Conservation (phyloP, 1,140 invertebrate genomes). For the Meteorus sp. region DNA sequence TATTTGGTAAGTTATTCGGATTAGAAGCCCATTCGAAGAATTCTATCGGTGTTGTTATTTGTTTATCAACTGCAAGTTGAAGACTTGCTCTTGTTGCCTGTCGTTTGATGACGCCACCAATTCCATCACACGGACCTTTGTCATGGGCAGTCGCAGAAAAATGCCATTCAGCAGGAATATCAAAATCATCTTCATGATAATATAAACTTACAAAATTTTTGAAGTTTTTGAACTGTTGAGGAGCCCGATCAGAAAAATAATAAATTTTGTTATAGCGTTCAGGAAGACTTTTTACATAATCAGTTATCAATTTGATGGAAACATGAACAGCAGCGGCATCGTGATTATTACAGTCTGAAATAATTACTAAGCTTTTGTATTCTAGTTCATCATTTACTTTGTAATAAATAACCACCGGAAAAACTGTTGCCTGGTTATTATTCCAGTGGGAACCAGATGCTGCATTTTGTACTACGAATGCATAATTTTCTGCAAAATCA, state of each 20-base stretch:
- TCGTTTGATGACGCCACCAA: neutral
- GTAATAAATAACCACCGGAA: neutral
- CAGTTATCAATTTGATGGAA: neutral
- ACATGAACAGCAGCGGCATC: conserved; percentile 2
- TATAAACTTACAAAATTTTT: neutral
- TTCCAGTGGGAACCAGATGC: conserved; percentile 9
- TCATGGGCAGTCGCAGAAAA: conserved; percentile 2
- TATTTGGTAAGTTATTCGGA: conserved; percentile 1
- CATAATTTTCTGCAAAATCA: conserved; percentile 13
- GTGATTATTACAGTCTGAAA: conserved; percentile 4
- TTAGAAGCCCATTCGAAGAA: conserved; percentile 8
- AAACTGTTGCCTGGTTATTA: conserved; percentile 4
- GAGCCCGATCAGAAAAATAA: conserved; percentile 18
- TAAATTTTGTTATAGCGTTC: neutral
- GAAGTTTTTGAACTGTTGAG: conserved; percentile 5
- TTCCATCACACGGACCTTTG: conserved; percentile 12
- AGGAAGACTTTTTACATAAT: neutral
- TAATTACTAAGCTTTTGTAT: conserved; percentile 6
- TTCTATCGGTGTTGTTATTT: neutral
- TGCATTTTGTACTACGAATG: conserved; percentile 7
- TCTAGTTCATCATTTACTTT: neutral
- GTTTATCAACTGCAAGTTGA: neutral
- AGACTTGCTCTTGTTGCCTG: conserved; percentile 2
- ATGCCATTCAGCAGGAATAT: conserved; percentile 5
- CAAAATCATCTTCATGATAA: conserved; percentile 2